Percentiles rank a stretch among this genome's conserved stretches.
Evolutionary conservation across 2,888 invertebrate genomes (phyloP).

Genomic region (Drosophila colorata): DNA sequence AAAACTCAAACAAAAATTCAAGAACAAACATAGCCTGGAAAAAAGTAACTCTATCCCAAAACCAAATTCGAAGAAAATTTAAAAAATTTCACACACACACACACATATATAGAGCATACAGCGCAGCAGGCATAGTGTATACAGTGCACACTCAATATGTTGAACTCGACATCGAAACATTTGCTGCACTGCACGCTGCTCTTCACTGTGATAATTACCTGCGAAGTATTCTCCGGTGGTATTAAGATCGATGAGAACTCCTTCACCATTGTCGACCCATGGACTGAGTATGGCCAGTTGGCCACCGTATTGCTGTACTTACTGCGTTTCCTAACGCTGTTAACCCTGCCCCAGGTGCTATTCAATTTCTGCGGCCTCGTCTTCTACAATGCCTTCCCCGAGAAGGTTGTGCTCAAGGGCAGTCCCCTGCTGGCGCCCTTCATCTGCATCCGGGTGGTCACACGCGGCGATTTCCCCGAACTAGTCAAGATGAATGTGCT

Average conservation of each 20-base stretch:
- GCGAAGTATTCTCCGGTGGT: conserved; percentile 90
- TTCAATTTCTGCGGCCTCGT: conserved; percentile 93
- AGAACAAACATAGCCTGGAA: conserved; percentile 1
- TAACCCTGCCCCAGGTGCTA: conserved; percentile 95
- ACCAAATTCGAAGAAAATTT: not conserved
- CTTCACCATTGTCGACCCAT: conserved; percentile 90
- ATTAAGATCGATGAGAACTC: conserved; percentile 87
- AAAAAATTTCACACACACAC: not conserved
- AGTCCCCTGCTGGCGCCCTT: conserved; percentile 97
- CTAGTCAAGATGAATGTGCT: conserved; percentile 94
- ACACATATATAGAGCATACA: not conserved
- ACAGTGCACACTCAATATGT: conserved; percentile 51
- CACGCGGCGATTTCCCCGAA: conserved; percentile 96
- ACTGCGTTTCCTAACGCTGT: conserved; percentile 91
- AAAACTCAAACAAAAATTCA: not conserved
- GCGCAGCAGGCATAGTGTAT: not conserved
- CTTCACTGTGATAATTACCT: conserved; percentile 90
- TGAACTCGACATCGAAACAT: conserved; percentile 89
- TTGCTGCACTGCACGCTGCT: conserved; percentile 92
- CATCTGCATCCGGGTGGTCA: conserved; percentile 97
- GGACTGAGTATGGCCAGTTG: conserved; percentile 92
- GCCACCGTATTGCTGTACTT: conserved; percentile 91
- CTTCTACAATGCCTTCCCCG: conserved; percentile 97
- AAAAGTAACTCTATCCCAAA: not conserved
- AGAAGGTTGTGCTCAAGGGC: conserved; percentile 94